Evolutionary conservation across 2,113 vertebrate genomes (phyloP), one percentile per base, ranked within the genome.

Genomic region (Thalassoma bifasciatum): DNA sequence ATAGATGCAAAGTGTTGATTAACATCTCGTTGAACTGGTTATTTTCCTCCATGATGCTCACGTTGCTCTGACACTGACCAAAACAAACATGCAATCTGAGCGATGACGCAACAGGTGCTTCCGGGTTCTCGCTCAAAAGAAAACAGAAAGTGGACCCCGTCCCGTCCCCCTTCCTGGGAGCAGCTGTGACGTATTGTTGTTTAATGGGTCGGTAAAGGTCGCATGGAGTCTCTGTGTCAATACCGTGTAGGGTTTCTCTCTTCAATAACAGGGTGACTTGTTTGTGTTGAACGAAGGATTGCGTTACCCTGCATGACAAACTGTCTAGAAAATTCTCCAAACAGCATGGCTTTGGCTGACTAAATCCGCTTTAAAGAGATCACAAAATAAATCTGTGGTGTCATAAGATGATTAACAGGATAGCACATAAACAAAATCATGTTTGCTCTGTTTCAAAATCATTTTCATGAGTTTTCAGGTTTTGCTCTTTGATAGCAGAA

Each of bases 1-100:
- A 42, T 4, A 26, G 52, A 12, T 8, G 24, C 8, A 21, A 17
- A 34, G 50, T 10, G 21, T 23, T n/a, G 12, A 65, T 73, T 23
- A 38, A 11, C 19, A 59, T 72, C 79, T 61, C 21, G 86, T 54
- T 16, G 8, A 82, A 81, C 83, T 36, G 68, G 90, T 83, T 89
- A 30, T 66, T 73, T 67, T 78, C 14, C 38, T n/a, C 24, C 21
- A 36, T 47, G 21, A 4, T 9, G n/a, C 26, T 64, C 40, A 64
- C 9, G 36, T 63, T 34, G 61, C 54, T 9, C 11, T 7, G 10
- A 82, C 26, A 19, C 36, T 23, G 67, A 81, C 58, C 52, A 58
- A 64, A 66, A 74, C 65, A 75, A n/a, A 10, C 21, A 5, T 0
- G 2, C n/a, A 16, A 70, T 17, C 40, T 38, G 42, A 57, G 34